These are phyloP conservation scores for Varanus salvator DNA, from an alignment of 2,113 vertebrate species.

Conservation along the genomic window DNA sequence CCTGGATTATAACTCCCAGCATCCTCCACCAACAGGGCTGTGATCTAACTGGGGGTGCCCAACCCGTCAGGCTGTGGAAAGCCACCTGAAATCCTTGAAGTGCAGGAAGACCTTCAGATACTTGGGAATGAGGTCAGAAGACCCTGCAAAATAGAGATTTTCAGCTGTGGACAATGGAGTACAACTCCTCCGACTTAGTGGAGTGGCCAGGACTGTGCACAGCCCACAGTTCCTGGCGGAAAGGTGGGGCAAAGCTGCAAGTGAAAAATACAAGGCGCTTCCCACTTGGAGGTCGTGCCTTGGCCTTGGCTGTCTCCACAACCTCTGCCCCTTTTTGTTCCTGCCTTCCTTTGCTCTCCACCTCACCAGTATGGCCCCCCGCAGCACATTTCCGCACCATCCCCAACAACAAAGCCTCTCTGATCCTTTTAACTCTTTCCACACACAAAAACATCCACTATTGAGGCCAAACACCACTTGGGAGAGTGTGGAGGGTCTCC, in stretches of 20 bases:
- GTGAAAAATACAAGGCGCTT: not conserved
- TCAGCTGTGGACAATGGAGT: not conserved
- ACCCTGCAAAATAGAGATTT: no score
- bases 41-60: not conserved
- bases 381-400: not conserved
- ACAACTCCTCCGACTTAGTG: no score
- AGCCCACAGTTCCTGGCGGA: not conserved
- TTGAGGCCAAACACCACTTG: not conserved
- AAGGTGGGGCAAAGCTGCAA: not conserved
- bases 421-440: not conserved
- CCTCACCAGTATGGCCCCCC: not conserved
- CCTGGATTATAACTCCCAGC: not conserved
- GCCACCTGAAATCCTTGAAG: no score
- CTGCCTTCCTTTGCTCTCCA: not conserved
- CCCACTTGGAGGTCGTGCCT: not conserved
- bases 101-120: no score
- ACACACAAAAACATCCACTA: not conserved
- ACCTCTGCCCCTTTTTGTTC: not conserved
- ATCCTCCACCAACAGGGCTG: not conserved
- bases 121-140: no score
- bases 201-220: not conserved
- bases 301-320: not conserved
- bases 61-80: not conserved
- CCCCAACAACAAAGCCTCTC: not conserved
- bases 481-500: not conserved